Percentiles rank a stretch among this genome's conserved stretches.
Evolutionary conservation across 2,113 vertebrate genomes (phyloP).

Genomic region (Trogon surrucura): DNA sequence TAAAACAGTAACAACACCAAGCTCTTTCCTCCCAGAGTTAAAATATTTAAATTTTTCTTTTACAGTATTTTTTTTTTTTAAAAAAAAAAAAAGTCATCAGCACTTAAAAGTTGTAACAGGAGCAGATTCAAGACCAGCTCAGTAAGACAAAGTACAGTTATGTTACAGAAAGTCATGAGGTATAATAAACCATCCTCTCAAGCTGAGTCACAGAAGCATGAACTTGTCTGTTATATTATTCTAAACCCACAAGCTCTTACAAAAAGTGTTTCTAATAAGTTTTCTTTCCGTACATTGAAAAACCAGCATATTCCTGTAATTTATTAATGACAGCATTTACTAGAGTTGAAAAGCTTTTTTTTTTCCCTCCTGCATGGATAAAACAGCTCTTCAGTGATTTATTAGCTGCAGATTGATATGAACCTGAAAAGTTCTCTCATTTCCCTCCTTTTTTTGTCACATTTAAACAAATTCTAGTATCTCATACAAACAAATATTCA

Average conservation of each 20-base stretch:
- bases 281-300: conserved; percentile 37
- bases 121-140: conserved; percentile 67
- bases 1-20: conserved; percentile 34
- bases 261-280: neutral
- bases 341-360: neutral
- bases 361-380: conserved; percentile 13
- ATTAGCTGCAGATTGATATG: conserved; percentile 49
- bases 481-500: conserved; percentile 71
- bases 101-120: conserved; percentile 44
- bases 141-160: conserved; percentile 56
- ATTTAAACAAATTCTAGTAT: conserved; percentile 56
- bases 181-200: conserved; percentile 65
- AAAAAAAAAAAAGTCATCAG: conserved; percentile 45
- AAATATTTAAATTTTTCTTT: conserved; percentile 46
- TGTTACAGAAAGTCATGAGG: conserved; percentile 60
- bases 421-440: conserved; percentile 53
- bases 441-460: conserved; percentile 47
- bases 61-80: conserved; percentile 26
- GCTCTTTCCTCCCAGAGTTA: neutral
- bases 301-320: neutral
- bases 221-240: conserved; percentile 1
- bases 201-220: conserved; percentile 39
- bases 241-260: conserved; percentile 32
- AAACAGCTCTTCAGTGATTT: conserved; percentile 35
- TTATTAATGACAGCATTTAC: neutral